phyloP scores from a whole-genome alignment of 2,113 vertebrate genomes.

The Synchiropus splendidus region DNA sequence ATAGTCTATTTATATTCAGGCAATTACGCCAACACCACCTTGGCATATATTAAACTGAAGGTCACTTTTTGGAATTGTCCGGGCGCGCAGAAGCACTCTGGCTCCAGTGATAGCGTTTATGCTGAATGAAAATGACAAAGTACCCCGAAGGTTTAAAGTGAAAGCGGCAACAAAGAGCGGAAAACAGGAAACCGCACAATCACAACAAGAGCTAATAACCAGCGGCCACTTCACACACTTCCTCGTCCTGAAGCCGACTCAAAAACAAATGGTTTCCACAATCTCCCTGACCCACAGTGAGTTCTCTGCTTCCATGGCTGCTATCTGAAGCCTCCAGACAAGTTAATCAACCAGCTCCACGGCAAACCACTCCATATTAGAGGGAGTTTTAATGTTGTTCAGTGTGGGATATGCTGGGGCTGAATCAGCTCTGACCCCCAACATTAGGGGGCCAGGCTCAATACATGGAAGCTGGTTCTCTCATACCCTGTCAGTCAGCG shows the following conservation, averaged over 20 bases:
- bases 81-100: constrained; percentile 1
- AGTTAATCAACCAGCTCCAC: constrained; percentile 38
- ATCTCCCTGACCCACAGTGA: constrained; percentile 32
- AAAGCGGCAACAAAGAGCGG: neutral
- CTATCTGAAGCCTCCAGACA: constrained; percentile 20
- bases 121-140: constrained; percentile 15
- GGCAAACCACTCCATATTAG: too few species aligned
- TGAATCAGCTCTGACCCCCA: too few species aligned
- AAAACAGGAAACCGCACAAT: constrained; percentile 9
- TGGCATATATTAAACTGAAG: constrained; percentile 33
- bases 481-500: too few species aligned
- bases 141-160: neutral
- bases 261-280: constrained; percentile 29
- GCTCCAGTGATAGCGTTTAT: constrained; percentile 12
- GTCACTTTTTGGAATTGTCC: constrained; percentile 8
- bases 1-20: too few species aligned
- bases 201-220: constrained; percentile 7
- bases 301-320: constrained; percentile 13
- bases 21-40: constrained; percentile 7
- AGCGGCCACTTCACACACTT: constrained; percentile 2
- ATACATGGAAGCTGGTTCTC: too few species aligned
- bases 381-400: too few species aligned
- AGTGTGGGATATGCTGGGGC: too few species aligned
- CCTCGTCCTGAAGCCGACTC: constrained; percentile 1
- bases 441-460: too few species aligned